phyloP scores from a whole-genome alignment of 2,113 vertebrate species.

The Actinemys pallida region DNA sequence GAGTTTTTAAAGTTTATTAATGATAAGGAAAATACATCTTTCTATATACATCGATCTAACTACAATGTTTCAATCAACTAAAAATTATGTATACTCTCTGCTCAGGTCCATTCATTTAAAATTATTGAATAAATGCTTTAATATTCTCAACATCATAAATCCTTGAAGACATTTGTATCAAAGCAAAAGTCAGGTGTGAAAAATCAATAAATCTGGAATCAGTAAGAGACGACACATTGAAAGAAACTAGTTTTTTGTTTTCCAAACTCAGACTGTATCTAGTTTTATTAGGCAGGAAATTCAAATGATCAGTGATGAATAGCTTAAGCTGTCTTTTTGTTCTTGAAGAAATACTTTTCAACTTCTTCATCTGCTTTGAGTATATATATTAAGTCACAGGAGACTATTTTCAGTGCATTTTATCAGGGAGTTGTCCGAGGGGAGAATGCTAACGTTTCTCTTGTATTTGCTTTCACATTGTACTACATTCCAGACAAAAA shows the following conservation, averaged over 20 bases:
- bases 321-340: neutral
- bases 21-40: neutral
- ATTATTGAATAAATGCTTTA: neutral
- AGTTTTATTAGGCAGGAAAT: neutral
- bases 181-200: neutral
- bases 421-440: neutral
- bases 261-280: neutral
- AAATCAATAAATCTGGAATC: neutral
- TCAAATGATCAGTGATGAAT: neutral
- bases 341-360: neutral
- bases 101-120: neutral
- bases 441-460: constrained; percentile 13
- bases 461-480: constrained; percentile 70
- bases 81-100: neutral
- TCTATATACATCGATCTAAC: neutral
- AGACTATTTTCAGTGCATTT: neutral
- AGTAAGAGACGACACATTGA: neutral
- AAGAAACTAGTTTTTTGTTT: neutral
- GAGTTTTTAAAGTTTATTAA: neutral
- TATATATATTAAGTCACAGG: neutral
- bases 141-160: neutral
- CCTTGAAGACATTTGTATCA: neutral
- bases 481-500: constrained; percentile 56
- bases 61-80: neutral
- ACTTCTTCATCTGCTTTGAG: neutral